These are phyloP conservation scores for Rhinella marina DNA, from an alignment of 2,797 vertebrate genomes.

Conservation along the genomic window DNA sequence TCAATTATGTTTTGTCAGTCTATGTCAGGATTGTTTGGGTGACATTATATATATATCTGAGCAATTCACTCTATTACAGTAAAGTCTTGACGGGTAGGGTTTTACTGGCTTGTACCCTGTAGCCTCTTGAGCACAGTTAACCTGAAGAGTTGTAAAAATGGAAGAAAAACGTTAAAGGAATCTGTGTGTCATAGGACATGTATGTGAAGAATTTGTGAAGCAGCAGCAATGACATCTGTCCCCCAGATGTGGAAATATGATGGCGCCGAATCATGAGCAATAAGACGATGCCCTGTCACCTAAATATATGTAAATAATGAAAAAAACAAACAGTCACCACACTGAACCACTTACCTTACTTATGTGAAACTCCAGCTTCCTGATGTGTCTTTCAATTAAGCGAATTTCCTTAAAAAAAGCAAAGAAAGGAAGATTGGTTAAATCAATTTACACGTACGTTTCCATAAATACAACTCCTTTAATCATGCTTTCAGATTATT, in stretches of 20 bases:
- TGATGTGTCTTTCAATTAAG: constrained; percentile 86
- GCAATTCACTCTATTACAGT: neutral
- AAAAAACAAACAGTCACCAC: neutral
- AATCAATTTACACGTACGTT: too few species aligned
- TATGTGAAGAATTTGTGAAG: constrained; percentile 44
- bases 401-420: constrained; percentile 83
- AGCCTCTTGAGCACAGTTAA: neutral
- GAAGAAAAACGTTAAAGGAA: constrained; percentile 14
- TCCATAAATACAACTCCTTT: too few species aligned
- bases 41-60: neutral
- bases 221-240: constrained; percentile 31
- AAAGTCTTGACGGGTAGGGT: neutral
- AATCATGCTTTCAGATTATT: neutral
- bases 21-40: neutral
- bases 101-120: neutral
- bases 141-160: neutral
- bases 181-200: constrained; percentile 42
- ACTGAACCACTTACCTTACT: constrained; percentile 83
- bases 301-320: neutral
- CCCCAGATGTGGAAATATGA: constrained; percentile 44
- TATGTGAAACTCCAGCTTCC: constrained; percentile 93
- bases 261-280: neutral
- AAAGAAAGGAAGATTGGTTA: neutral
- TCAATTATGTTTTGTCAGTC: neutral
- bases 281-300: neutral